These are phyloP conservation scores for Ameiurus melas DNA, from an alignment of 2,113 vertebrate species.

Conservation along the genomic window DNA sequence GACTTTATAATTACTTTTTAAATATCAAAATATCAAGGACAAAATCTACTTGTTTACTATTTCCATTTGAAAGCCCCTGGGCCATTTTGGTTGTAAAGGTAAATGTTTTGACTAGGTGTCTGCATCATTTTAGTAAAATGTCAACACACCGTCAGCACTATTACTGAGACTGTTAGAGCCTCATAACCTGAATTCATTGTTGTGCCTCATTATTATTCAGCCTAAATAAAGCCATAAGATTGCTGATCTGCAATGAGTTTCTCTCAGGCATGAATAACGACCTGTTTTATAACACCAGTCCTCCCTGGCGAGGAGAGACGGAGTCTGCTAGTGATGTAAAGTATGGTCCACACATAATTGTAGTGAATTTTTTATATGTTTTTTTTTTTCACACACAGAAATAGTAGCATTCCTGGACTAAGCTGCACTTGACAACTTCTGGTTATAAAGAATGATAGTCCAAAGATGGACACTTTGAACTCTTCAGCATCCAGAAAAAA, in stretches of 20 bases:
- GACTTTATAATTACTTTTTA: background rate
- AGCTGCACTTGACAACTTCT: background rate
- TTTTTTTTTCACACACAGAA: background rate
- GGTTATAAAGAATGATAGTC: background rate
- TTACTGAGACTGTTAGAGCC: conserved; percentile 48
- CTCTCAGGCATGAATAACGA: conserved; percentile 56
- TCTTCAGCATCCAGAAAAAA: background rate
- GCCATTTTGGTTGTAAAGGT: conserved; percentile 31
- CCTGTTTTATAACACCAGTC: conserved; percentile 41
- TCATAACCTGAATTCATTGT: conserved; percentile 54
- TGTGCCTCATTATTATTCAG: conserved; percentile 54
- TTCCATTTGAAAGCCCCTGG: conserved; percentile 33
- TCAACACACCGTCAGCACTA: conserved; percentile 44
- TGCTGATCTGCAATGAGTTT: conserved; percentile 48
- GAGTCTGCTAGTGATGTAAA: background rate
- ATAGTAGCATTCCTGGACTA: background rate
- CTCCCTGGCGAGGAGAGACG: conserved; percentile 11
- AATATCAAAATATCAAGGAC: conserved; percentile 22
- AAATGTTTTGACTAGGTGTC: conserved; percentile 52
- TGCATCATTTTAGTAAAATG: conserved; percentile 48
- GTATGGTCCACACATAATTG: background rate
- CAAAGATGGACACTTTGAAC: background rate
- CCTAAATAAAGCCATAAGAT: conserved; percentile 52
- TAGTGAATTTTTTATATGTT: background rate
- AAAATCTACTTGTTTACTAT: conserved; percentile 19